Percentiles rank a stretch among this genome's conserved stretches.
phyloP scores from a whole-genome alignment of 2,888 invertebrate genomes.

The Drosophila nr. medialis region DNA sequence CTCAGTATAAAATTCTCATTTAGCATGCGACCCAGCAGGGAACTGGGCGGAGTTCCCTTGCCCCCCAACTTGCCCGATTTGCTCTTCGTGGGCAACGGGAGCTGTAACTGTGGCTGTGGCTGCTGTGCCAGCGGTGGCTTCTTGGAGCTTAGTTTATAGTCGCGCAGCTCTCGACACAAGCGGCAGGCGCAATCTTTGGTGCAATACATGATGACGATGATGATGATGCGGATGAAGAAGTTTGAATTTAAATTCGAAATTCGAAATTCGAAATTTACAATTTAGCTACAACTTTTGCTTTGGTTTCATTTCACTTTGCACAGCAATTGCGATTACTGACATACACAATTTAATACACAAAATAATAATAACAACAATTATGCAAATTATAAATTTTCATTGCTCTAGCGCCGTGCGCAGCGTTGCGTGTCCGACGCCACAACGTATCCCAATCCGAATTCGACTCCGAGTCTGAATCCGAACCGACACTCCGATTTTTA shows the following conservation, averaged over 20 bases:
- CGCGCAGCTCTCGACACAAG: conserved; percentile 90
- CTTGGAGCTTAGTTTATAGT: conserved; percentile 85
- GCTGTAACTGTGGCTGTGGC: conserved; percentile 10
- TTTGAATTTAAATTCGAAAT: conserved; percentile 29
- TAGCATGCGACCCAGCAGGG: conserved; percentile 81
- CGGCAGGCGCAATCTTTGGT: conserved; percentile 90
- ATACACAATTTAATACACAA: conserved; percentile 57
- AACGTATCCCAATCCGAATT: conserved; percentile 36
- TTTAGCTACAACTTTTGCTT: conserved; percentile 49
- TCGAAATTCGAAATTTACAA: conserved; percentile 9
- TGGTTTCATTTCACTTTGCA: conserved; percentile 70
- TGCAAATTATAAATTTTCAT: conserved; percentile 79
- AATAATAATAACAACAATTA: conserved; percentile 73
- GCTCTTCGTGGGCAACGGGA: conserved; percentile 24
- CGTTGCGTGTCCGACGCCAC: conserved; percentile 52
- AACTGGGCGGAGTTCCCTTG: conserved; percentile 62
- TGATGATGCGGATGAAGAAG: conserved; percentile 22
- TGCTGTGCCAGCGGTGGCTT: conserved; percentile 39
- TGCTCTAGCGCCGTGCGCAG: conserved; percentile 66
- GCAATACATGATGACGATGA: conserved; percentile 87
- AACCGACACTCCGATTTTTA: conserved; percentile 17
- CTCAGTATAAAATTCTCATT: conserved; percentile 86
- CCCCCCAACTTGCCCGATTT: conserved; percentile 35
- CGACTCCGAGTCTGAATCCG: conserved; percentile 26
- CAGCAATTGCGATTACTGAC: conserved; percentile 49